These are phyloP conservation scores for Sycophila sp. DNA, from an alignment of 1,140 invertebrate genomes.

Conservation along the genomic window DNA sequence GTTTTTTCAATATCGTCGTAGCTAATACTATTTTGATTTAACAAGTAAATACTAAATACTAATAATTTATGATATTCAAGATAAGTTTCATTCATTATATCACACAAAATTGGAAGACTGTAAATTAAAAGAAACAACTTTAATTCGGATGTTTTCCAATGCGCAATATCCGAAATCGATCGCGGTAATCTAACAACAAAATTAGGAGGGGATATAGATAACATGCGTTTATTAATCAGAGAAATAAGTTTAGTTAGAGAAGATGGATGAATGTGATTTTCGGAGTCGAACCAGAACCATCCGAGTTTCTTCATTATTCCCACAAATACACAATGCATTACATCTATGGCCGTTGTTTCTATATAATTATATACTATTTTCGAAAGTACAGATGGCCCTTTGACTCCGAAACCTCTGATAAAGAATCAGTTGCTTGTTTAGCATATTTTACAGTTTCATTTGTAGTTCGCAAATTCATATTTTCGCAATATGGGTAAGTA, in stretches of 20 bases:
- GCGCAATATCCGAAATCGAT: conserved; percentile 14
- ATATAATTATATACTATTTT: conserved; percentile 26
- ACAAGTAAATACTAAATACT: neutral
- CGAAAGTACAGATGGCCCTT: conserved; percentile 4
- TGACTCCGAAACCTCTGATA: conserved; percentile 1
- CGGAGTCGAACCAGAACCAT: conserved; percentile 9
- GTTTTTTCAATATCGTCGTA: neutral
- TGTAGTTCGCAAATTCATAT: neutral
- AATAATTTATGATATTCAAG: neutral
- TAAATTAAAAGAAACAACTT: neutral
- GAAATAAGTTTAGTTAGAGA: conserved; percentile 1
- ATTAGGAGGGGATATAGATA: conserved; percentile 3
- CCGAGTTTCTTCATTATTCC: conserved; percentile 22
- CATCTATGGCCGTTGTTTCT: conserved; percentile 32
- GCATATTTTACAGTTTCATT: neutral
- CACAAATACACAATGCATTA: conserved; percentile 39
- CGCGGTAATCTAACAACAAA: conserved; percentile 18
- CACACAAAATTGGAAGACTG: neutral
- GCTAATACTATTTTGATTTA: neutral
- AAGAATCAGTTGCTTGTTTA: neutral
- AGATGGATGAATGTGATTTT: neutral
- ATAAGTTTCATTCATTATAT: neutral
- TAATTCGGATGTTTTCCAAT: conserved; percentile 39
- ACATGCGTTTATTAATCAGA: conserved; percentile 9
- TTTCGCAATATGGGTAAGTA: neutral